Base-by-base conservation (phyloP, 2,888 invertebrate genomes). In the Sinopyrophorus schimmeli region DNA sequence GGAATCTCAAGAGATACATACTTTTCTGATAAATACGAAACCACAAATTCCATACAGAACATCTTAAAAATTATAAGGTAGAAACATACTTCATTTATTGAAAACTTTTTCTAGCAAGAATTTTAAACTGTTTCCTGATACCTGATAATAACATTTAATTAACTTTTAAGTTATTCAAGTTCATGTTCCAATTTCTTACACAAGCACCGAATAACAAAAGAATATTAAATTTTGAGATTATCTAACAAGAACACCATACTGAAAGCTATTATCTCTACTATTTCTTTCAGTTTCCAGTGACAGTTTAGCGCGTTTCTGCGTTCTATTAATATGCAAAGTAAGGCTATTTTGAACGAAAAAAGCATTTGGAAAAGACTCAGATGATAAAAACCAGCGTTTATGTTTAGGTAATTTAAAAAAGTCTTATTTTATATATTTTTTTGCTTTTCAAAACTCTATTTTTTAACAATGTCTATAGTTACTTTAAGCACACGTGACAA, bases 91-190 rank as follows among this genome's bases (percentile, higher is more conserved):
- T n/a, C n/a, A n/a, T n/a, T n/a, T n/a, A n/a, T n/a, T n/a, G n/a
- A n/a, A n/a, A n/a, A n/a, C n/a, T n/a, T n/a, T n/a, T n/a, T n/a
- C n/a, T n/a, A n/a, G n/a, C n/a, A n/a, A n/a, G n/a, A n/a, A n/a
- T n/a, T n/a, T n/a, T n/a, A 26, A 27, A 18, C 28, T 20, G 27
- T 17, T 35, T 11, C 28, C 12, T 18, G 30, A 30, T 42, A 42
- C 31, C n/a, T 37, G 44, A 44, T 44, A 44, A 28, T 35, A 37
- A 35, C 35, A 44, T 34, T 28, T 44, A 44, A 44, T 44, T 40
- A 34, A 44, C 2, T 54, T 57, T 59, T 57, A 60, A 58, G 53
- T 56, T 59, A 60, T 60, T 59, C 60, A 40, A 39, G 47, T 52
- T 44, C 60, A 60, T 55, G 60, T 56, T 57, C 57, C 54, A 55